Base-by-base conservation (phyloP, 2,888 invertebrate genomes). In the Autographa gamma region DNA sequence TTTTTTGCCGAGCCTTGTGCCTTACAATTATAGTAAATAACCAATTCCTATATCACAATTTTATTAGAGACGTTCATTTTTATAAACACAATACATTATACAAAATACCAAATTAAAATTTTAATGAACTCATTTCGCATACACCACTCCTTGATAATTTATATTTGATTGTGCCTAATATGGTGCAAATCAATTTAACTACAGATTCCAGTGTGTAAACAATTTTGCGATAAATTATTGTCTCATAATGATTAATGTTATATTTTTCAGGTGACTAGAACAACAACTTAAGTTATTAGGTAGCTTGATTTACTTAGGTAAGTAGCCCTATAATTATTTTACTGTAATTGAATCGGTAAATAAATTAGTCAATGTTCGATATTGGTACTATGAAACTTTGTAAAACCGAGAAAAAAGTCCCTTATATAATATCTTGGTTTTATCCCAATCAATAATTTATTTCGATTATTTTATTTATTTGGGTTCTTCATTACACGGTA, bases 251-350 rank as follows among this genome's bases (percentile, higher is more conserved):
- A 77, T 77, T 68, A 77, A 79, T 79, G 68, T 58, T 65, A 60
- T 54, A 77, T 76, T 79, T 79, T 77, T 77, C 76, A 72, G 63
- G 76, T 71, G 80, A 72, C 65, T 75, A 75, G 67, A 71, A 60
- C 19, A 54, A 19, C 38, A 61, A 32, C 38, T 67, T 41, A 25
- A 76, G 76, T 69, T 72, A 77, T 79, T 72, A 71, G 65, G 59
- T 67, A n/a, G 61, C 74, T 69, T 76, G 77, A 77, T 81, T 81
- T 76, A 77, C 64, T 61, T 77, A 77, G 65, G 65, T 73, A 9
- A 65, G 75, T 59, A 63, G 71, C 52, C 61, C 63, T 72, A 66
- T 77, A 77, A 76, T 77, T 79, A 79, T 72, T 76, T 77, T 72
- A 80, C 68, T 41, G 67, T 38, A 66, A 72, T 62, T 79, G 65